These are phyloP conservation scores for Gnathonemus echidnorhynchus DNA, from an alignment of 2,113 vertebrate species.

Conservation along the genomic window DNA sequence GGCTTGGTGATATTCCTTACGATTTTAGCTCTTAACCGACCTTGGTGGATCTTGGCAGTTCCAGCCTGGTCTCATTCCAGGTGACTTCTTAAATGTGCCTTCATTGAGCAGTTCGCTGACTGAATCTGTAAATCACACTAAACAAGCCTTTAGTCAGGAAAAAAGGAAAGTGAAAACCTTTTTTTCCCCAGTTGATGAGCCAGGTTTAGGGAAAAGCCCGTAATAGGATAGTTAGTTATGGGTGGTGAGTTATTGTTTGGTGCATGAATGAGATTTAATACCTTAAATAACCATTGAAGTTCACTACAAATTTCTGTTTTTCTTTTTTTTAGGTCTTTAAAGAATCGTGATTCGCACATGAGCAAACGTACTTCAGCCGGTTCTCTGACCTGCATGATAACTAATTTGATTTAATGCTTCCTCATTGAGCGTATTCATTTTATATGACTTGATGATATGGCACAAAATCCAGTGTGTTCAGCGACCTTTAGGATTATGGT, in stretches of 20 bases:
- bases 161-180: too few species aligned
- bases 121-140: neutral
- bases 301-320: neutral
- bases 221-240: neutral
- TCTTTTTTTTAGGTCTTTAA: neutral
- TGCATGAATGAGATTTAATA: neutral
- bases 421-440: neutral
- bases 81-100: neutral
- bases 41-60: neutral
- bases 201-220: neutral
- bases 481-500: neutral
- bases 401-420: neutral
- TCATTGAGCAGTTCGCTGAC: neutral
- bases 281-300: neutral
- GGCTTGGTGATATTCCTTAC: neutral
- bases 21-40: neutral
- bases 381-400: neutral
- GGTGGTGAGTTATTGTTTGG: neutral
- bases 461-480: neutral
- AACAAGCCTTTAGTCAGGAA: neutral
- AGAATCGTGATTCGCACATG: neutral
- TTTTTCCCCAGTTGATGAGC: neutral
- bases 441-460: neutral
- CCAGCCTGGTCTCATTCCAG: neutral
- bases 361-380: neutral